Conservation (phyloP, 2,888 invertebrate genomes). For the Andrena trimmerana region DNA sequence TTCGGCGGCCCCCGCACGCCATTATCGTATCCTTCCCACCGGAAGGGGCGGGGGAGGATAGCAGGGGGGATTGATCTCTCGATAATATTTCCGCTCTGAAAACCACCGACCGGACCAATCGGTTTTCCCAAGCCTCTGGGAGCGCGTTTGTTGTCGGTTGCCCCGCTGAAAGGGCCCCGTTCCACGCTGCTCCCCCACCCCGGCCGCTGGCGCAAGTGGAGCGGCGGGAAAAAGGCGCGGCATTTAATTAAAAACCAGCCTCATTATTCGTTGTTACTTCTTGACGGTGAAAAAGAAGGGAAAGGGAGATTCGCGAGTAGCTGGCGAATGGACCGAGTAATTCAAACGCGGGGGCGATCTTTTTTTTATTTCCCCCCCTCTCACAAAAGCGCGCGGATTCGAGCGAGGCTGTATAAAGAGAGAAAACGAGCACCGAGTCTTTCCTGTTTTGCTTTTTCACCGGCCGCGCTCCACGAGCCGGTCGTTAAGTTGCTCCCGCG, state of each 20-base stretch:
- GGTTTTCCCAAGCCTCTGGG: not conserved
- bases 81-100: conserved; percentile 36
- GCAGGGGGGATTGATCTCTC: not conserved
- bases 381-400: conserved; percentile 33
- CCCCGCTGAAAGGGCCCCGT: not conserved
- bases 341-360: conserved; percentile 25
- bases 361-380: not conserved
- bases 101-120: conserved; percentile 26
- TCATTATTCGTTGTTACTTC: conserved; percentile 45
- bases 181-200: too few species aligned
- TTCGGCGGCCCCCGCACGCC: not conserved
- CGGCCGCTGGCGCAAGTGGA: not conserved
- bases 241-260: conserved; percentile 48
- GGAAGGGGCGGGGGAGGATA: not conserved
- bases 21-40: conserved; percentile 12
- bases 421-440: not conserved
- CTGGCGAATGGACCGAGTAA: conserved; percentile 40
- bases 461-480: not conserved
- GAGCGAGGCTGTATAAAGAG: not conserved
- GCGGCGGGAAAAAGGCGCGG: not conserved
- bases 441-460: not conserved
- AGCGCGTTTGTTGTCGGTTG: not conserved
- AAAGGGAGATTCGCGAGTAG: too few species aligned
- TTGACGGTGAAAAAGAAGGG: conserved; percentile 1
- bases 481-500: conserved; percentile 16